Percentiles rank a stretch among this genome's conserved stretches.
These are phyloP conservation scores for Meganola albula DNA, from an alignment of 2,888 invertebrate species.

Conservation along the genomic window DNA sequence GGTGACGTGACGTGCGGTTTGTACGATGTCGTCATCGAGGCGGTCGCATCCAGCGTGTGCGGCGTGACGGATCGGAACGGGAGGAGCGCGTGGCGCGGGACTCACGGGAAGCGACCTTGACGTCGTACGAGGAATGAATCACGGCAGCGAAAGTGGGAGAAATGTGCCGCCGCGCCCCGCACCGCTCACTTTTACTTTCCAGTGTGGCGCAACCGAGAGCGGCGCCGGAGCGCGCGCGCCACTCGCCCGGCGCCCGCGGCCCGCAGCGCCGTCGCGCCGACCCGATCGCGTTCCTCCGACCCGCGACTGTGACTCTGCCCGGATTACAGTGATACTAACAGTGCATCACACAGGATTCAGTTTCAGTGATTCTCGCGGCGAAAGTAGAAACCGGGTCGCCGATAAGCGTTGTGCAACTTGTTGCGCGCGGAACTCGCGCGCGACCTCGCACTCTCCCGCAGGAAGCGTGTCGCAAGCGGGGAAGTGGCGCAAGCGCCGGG, in stretches of 20 bases:
- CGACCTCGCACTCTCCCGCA: slow-evolving; percentile 74
- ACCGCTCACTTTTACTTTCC: slow-evolving; percentile 76
- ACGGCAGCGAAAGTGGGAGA: slow-evolving; percentile 77
- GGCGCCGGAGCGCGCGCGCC: slow-evolving; percentile 64
- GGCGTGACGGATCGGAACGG: slow-evolving; percentile 30
- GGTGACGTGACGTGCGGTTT: background rate
- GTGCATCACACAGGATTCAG: slow-evolving; percentile 67
- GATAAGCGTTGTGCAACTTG: slow-evolving; percentile 67
- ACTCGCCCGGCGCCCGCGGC: slow-evolving; percentile 77
- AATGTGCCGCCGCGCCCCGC: slow-evolving; percentile 70
- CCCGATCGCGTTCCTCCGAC: slow-evolving; percentile 40
- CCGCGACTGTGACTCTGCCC: slow-evolving; percentile 55
- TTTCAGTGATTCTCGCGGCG: slow-evolving; percentile 60
- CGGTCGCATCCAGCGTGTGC: slow-evolving; percentile 23
- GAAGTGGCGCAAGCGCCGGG: slow-evolving; percentile 74
- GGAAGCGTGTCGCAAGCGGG: slow-evolving; percentile 73
- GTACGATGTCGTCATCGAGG: background rate
- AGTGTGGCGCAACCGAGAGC: slow-evolving; percentile 73
- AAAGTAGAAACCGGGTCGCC: slow-evolving; percentile 66
- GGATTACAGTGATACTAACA: slow-evolving; percentile 72
- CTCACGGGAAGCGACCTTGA: slow-evolving; percentile 71
- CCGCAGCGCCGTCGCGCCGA: slow-evolving; percentile 73
- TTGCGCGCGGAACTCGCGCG: slow-evolving; percentile 64
- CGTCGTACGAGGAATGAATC: slow-evolving; percentile 56
- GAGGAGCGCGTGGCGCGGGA: slow-evolving; percentile 47